These are phyloP conservation scores for Xerus inauris DNA, from an alignment of 2,113 vertebrate species.

Conservation along the genomic window DNA sequence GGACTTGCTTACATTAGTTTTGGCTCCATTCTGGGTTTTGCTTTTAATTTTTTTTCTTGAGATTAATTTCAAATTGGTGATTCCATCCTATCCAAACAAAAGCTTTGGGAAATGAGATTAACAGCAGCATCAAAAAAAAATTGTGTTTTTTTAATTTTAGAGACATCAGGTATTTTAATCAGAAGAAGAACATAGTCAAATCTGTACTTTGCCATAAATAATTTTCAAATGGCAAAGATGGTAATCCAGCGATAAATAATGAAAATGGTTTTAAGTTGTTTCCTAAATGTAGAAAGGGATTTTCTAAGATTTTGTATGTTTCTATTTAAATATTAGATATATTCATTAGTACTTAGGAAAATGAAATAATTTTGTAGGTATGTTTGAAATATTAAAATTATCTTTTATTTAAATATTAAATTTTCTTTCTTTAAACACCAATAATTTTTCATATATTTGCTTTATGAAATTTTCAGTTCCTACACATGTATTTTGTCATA, in stretches of 20 bases:
- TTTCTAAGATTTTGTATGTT: constrained; percentile 1
- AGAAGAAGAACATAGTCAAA: constrained; percentile 12
- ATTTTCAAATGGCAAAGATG: neutral
- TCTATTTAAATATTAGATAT: neutral
- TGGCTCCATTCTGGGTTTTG: constrained; percentile 45
- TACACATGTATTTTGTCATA: neutral
- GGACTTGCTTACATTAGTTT: constrained; percentile 61
- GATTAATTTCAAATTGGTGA: constrained; percentile 49
- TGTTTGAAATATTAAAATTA: neutral
- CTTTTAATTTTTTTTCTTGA: constrained; percentile 48
- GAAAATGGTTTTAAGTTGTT: neutral
- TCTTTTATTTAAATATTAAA: neutral
- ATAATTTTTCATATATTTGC: neutral
- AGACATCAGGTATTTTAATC: neutral
- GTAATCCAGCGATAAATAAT: neutral
- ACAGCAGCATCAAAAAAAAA: constrained; percentile 6
- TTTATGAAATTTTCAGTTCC: neutral
- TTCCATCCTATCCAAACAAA: constrained; percentile 57
- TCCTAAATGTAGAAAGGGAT: neutral
- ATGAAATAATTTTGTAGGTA: neutral
- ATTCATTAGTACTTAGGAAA: neutral
- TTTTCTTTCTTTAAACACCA: neutral
- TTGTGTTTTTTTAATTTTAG: constrained; percentile 15
- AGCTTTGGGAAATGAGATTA: constrained; percentile 46
- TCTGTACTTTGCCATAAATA: neutral